phyloP scores from a whole-genome alignment of 2,113 vertebrate species.

The Bos taurus region ARS-UCD2.0 NC_037357.1:138335001-138335500 shows the following conservation, averaged over 20 bases:
- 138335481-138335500: accelerated
- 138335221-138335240: not conserved
- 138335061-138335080: not conserved
- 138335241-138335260: accelerated
- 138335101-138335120: not conserved
- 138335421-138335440: not conserved
- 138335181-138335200: not conserved
- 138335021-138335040: not conserved
- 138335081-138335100: not conserved
- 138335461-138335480: accelerated
- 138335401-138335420: accelerated
- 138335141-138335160: not conserved
- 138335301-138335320: not conserved
- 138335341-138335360: not conserved
- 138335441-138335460: too few species aligned
- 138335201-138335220: accelerated
- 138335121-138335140: not conserved
- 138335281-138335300: accelerated
- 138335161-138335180: not conserved
- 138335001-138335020: not conserved
- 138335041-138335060: not conserved
- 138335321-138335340: not conserved
- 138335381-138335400: accelerated
- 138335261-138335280: too few species aligned
- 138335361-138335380: accelerated